Percentiles rank a stretch among this genome's conserved stretches.
These are phyloP conservation scores for Balearica regulorum DNA, from an alignment of 2,797 vertebrate species.

Conservation along the genomic window DNA sequence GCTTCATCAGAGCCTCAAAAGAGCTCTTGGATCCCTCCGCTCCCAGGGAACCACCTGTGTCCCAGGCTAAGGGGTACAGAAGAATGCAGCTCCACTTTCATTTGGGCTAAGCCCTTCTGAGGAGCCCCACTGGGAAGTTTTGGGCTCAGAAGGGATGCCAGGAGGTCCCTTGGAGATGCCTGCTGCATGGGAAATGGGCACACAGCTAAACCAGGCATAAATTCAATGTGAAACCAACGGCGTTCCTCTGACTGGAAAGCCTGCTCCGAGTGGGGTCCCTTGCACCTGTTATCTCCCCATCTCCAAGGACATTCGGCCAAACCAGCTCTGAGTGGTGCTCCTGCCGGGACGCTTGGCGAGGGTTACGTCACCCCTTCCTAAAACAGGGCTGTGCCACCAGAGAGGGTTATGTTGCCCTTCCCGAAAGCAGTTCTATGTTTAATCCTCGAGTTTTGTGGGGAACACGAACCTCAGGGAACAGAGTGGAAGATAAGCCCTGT, in stretches of 20 bases:
- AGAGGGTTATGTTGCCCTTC: neutral
- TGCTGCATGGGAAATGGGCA: fast-evolving
- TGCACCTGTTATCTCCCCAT: neutral
- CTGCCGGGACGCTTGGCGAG: neutral
- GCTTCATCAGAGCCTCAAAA: neutral
- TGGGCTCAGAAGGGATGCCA: neutral
- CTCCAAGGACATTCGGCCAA: slow-evolving; percentile 30
- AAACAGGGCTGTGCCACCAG: neutral
- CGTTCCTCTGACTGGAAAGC: neutral
- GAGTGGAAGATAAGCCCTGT: neutral
- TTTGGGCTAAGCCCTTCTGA: neutral
- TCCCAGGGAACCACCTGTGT: neutral
- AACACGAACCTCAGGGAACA: neutral
- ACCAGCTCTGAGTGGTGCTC: neutral
- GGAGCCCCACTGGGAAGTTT: neutral
- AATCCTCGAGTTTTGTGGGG: neutral
- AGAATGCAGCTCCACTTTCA: neutral
- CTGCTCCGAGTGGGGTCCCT: neutral
- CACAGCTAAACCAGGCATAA: neutral
- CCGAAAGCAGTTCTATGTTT: neutral
- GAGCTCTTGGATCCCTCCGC: neutral
- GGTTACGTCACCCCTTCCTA: neutral
- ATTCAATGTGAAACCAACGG: neutral
- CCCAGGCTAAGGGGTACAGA: neutral
- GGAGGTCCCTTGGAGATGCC: neutral